Base-by-base conservation (phyloP, 2,797 vertebrate genomes). In the Eulemur coronatus region DNA sequence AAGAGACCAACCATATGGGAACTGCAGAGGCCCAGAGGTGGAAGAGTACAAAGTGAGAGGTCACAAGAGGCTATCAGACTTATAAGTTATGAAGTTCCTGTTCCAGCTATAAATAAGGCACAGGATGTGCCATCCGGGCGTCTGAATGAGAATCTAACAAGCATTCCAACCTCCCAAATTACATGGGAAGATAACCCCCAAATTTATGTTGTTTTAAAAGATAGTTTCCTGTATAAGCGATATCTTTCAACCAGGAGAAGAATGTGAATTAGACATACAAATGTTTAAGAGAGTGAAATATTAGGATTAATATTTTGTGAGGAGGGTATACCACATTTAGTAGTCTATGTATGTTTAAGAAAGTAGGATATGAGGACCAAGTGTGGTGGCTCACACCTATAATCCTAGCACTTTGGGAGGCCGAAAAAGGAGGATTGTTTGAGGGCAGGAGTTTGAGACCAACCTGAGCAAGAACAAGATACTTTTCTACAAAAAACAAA, bases 191-290 rank as follows among this genome's bases (percentile, higher is more conserved):
- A 30, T 35, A 43, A 48, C 1, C 9, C 17, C 13, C 35, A 61
- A 50, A 43, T 69, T 17, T 72, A 67, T 87, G 55, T 52, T 75
- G 12, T 59, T 82, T 63, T 79, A 55, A 81, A 93, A 33, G 52
- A 52, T 12, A 17, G 48, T 57, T 96, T 61, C 2, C 43, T 55
- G 55, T 55, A 20, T 57, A 57, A 89, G 43, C 59, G 52, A 7
- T n/a, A 5, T 55, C 65, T 72, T 97, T 80, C 33, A 79, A 46
- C 20, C 15, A 65, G 38, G 24, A 46, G 46, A 67, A 93, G 76
- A 88, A 78, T 55, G 43, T 95, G 61, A 91, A 41, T 78, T 57
- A 33, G 48, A n/a, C 10, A 28, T 17, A 72, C 48, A 65, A 91
- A 73, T 33, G 48, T 24, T 93, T 69, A 81, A 90, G 82, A 61